These are phyloP conservation scores for Motacilla tschutschensis DNA, from an alignment of 2,113 vertebrate genomes.

Conservation along the genomic window DNA sequence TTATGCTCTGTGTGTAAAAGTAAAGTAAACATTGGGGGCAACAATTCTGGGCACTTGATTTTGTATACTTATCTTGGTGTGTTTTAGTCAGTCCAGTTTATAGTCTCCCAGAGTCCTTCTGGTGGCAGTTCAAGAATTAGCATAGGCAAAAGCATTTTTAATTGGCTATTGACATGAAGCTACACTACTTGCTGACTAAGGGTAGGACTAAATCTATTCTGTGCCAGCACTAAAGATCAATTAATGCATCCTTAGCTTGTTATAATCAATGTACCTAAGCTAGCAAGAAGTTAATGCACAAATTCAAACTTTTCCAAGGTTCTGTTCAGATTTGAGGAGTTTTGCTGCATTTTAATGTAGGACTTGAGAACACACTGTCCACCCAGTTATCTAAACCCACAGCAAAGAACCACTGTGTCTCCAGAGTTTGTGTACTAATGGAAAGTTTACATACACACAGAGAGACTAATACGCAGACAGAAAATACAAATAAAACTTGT, in stretches of 20 bases:
- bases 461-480: not conserved
- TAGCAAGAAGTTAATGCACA: not conserved
- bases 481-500: constrained; percentile 11
- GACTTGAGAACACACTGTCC: not conserved
- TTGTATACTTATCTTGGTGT: not conserved
- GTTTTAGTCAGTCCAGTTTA: not conserved
- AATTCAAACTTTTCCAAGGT: not conserved
- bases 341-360: not conserved
- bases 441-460: not conserved
- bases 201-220: not conserved
- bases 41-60: not conserved
- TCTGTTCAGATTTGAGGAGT: not conserved
- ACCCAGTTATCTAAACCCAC: not conserved
- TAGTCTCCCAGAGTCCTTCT: not conserved
- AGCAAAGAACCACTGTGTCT: not conserved
- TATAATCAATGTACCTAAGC: not conserved
- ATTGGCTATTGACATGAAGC: not conserved
- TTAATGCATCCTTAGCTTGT: not conserved
- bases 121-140: not conserved
- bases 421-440: not conserved
- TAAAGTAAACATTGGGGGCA: not conserved
- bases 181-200: not conserved
- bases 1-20: not conserved
- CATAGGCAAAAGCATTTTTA: not conserved
- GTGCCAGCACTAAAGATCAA: not conserved